Percentiles rank a stretch among this genome's conserved stretches.
These are phyloP conservation scores for Lepus americanus DNA, from an alignment of 2,113 vertebrate species.

Conservation along the genomic window DNA sequence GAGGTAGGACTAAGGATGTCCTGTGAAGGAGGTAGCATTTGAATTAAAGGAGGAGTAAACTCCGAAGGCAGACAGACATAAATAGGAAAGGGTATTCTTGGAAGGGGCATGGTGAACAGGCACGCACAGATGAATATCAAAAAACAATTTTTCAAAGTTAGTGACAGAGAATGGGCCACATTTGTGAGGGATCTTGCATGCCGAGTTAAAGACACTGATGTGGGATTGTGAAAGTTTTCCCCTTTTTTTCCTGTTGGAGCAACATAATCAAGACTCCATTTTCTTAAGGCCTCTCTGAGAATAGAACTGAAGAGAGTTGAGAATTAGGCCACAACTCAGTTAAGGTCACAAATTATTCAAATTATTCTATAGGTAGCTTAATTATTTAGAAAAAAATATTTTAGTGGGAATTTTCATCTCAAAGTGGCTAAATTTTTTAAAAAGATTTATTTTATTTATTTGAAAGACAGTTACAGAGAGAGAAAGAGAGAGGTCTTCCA, in stretches of 20 bases:
- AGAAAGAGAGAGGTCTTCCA: too few species aligned
- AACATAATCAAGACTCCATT: constrained; percentile 20
- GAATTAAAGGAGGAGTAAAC: background rate
- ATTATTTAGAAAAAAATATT: constrained; percentile 13
- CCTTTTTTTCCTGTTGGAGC: background rate
- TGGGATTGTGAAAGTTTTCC: background rate
- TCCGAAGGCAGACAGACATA: background rate
- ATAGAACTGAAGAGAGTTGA: constrained; percentile 10
- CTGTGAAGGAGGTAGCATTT: constrained; percentile 9
- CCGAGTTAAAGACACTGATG: constrained; percentile 10
- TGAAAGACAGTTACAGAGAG: too few species aligned
- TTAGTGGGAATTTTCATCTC: constrained; percentile 45
- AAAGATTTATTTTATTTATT: too few species aligned
- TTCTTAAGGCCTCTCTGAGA: constrained; percentile 33
- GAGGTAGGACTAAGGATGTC: background rate
- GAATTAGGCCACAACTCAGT: constrained; percentile 41
- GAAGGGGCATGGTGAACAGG: background rate
- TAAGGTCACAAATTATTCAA: background rate
- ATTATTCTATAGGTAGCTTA: constrained; percentile 26
- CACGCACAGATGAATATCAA: background rate
- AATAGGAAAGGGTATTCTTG: background rate
- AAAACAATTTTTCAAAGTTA: background rate
- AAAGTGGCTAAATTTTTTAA: background rate
- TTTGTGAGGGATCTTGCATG: background rate
- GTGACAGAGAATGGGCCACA: background rate